Base-by-base conservation (phyloP, 2,113 vertebrate species). In the Chamaea fasciata region DNA sequence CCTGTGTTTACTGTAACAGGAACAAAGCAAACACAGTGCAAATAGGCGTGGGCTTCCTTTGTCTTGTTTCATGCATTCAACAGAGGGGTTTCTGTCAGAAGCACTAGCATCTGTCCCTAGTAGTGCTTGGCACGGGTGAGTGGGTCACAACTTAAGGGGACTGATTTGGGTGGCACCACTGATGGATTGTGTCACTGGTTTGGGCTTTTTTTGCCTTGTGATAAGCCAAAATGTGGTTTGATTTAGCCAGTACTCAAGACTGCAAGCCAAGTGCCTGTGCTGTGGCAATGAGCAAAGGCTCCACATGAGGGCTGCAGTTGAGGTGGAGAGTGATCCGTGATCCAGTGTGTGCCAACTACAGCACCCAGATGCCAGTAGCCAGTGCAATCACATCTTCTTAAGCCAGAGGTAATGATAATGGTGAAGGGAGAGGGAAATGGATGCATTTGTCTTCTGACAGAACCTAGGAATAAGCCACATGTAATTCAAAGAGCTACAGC, bases 1-100 rank as follows among this genome's bases (percentile, higher is more conserved):
- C 94, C 64, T 95, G 89, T 92, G 90, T 95, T 94, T 96, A 86
- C 94, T 93, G 88, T 69, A 30, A 24, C 10, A 41, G 70, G 52
- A 92, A 96, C 94, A 95, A 94, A 80, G 84, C 81, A 80, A 79
- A 55, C 81, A 64, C 71, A 90, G 88, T 88, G 90, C 63, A 81
- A 62, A 41, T n/a, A 56, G 7, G 41, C 83, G 0, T 70, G 90
- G 59, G 44, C 76, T 90, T 75, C 69, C 76, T 94, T 94, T 88
- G 76, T 93, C 67, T 85, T 15, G 7, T 73, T 92, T 37, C 76
- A 47, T 52, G 59, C 49, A 4, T 81, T 75, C 79, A 96, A 90
- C 83, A 95, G 95, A 95, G 76, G 44, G 52, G 28, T 75, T 92
- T 90, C 85, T 96, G 90, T 96, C 60, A 60, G 79, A 52, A 63